Evolutionary conservation across 1,140 invertebrate genomes (phyloP).

Genomic region (Oryzaephilus surinamensis): DNA sequence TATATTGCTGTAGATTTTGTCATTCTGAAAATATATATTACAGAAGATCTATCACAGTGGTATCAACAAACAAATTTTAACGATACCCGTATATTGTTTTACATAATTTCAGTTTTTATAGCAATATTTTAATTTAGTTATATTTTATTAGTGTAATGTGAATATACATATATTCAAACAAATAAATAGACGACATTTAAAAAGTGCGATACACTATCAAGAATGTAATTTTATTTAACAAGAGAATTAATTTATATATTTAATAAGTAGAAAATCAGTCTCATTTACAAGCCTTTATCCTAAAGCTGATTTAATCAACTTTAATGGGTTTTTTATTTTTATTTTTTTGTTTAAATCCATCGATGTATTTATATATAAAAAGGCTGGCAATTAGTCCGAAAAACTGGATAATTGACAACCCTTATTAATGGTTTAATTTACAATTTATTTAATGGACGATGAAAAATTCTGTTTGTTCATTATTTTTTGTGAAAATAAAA

Average conservation of each 20-base stretch:
- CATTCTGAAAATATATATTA: conserved; percentile 9
- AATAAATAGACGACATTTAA: conserved; percentile 14
- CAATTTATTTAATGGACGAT: too few species aligned
- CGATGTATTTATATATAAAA: not conserved
- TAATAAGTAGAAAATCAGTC: conserved; percentile 35
- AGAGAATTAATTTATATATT: not conserved
- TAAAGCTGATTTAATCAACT: too few species aligned
- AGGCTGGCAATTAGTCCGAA: too few species aligned
- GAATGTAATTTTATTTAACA: not conserved
- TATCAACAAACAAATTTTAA: conserved; percentile 15
- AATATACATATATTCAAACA: conserved; percentile 5
- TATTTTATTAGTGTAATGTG: conserved; percentile 7
- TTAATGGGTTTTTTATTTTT: too few species aligned
- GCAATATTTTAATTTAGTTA: conserved; percentile 1
- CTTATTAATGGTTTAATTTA: too few species aligned
- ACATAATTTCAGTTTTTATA: too few species aligned
- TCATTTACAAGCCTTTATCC: conserved; percentile 33
- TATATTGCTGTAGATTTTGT: conserved; percentile 19
- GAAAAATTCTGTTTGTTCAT: too few species aligned
- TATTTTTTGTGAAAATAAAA: too few species aligned
- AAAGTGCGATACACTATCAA: conserved; percentile 6
- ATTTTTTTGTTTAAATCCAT: conserved; percentile 7
- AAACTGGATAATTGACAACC: too few species aligned
- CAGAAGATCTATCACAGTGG: conserved; percentile 21
- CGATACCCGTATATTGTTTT: conserved; percentile 14